phyloP scores from a whole-genome alignment of 2,888 invertebrate genomes.

The Sinhomidia bicolor region DNA sequence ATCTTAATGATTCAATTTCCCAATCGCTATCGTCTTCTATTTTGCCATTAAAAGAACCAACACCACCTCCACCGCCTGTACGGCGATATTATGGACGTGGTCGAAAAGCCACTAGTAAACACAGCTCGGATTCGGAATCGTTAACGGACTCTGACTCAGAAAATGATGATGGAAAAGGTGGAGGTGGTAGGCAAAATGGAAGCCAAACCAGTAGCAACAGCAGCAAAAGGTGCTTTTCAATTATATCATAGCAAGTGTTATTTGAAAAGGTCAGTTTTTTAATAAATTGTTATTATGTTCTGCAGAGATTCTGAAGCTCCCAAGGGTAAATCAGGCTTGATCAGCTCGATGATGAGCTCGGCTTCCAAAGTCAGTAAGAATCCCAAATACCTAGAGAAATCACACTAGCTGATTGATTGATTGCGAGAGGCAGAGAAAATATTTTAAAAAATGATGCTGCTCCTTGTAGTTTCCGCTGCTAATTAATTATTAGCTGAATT shows the following conservation, averaged over 20 bases:
- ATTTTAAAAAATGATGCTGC: conserved; percentile 4
- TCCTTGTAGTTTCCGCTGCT: not conserved
- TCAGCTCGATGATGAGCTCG: conserved; percentile 72
- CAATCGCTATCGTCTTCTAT: not conserved
- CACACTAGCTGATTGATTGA: conserved; percentile 9
- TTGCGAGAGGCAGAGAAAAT: conserved; percentile 12
- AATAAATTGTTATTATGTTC: conserved; percentile 33
- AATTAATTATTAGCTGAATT: not conserved
- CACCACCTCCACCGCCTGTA: conserved; percentile 77
- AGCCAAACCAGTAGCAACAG: conserved; percentile 29
- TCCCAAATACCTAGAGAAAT: conserved; percentile 81
- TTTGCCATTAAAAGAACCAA: conserved; percentile 12
- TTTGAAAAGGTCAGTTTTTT: too few relatives aligned
- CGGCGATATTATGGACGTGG: conserved; percentile 79
- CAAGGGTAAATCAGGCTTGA: conserved; percentile 77
- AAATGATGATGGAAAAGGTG: conserved; percentile 11
- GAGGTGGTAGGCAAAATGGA: conserved; percentile 38
- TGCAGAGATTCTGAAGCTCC: conserved; percentile 56
- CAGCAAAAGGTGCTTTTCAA: conserved; percentile 66
- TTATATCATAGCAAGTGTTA: too few relatives aligned
- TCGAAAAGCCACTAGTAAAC: not conserved
- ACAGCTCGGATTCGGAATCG: conserved; percentile 24
- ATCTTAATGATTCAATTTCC: not conserved
- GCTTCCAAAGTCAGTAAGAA: conserved; percentile 99
- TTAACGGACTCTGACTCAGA: conserved; percentile 42